Base-by-base conservation (phyloP, 2,797 vertebrate species). In the Rhabdophis nuchalis region DNA sequence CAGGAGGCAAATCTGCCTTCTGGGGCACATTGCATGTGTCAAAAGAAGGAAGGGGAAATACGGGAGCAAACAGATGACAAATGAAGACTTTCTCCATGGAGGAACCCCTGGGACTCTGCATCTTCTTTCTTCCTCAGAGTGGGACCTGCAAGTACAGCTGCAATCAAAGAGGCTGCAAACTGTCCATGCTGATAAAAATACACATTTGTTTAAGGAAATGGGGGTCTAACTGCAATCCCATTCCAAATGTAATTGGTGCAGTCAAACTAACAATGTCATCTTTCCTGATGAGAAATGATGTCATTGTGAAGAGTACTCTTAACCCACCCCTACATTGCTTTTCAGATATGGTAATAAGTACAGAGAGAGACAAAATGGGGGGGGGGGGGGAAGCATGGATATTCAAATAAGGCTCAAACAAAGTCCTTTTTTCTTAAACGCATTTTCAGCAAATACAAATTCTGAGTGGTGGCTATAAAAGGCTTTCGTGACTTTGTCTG, bases 391-490 rank as follows among this genome's bases (percentile, higher is more conserved):
- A 0, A 16, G 20, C 12, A 56, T 54, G 5, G 12, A 25, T 93
- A 93, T 29, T 20, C 0, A 85, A 92, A 54, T 82, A 54, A 93
- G 8, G 87, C 91, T 90, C n/a, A 0, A 13, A 57, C 86, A 91
- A 82, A 91, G 50, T 1, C 1, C 0, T 92, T 90, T 86, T 72
- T 5, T 82, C 60, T 14, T 95, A 57, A 92, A 94, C 90, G 13
- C 7, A 9, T 16, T 50, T 61, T 92, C 20, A 86, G 52, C 95
- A 91, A 90, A 4, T 90, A n/a, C 50, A 93, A 90, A 53, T 20
- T 91, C 14, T 89, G 46, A 57, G 10, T 86, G 72, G 13, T 64
- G 86, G 16, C 2, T 46, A 3, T 18, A 77, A 29, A 57, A 18
- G 1, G 46, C 93, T 93, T 91, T 1, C 6, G 13, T 91, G 57